Conservation (phyloP, 1,140 invertebrate species). For the Nylanderia fulva region DNA sequence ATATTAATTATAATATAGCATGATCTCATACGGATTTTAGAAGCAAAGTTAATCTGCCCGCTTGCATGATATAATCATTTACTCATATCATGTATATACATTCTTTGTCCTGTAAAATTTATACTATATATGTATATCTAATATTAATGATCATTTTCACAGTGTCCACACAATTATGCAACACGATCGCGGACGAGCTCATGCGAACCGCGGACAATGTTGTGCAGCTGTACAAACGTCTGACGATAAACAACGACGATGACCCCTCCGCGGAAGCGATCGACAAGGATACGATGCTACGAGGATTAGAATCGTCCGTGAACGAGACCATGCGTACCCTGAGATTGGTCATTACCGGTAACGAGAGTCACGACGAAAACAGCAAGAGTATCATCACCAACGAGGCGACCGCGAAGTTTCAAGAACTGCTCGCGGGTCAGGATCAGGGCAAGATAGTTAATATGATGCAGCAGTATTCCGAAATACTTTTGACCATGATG, state of each 20-base stretch:
- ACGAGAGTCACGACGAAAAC: slow-evolving; percentile 74
- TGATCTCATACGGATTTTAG: slow-evolving; percentile 83
- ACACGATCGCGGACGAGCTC: slow-evolving; percentile 88
- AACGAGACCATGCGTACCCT: slow-evolving; percentile 84
- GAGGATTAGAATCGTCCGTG: slow-evolving; percentile 82
- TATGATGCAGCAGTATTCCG: slow-evolving; percentile 89
- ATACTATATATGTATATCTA: not conserved
- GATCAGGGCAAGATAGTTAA: slow-evolving; percentile 86
- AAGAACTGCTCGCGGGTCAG: slow-evolving; percentile 80
- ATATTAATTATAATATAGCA: slow-evolving; percentile 79
- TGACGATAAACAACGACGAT: slow-evolving; percentile 83
- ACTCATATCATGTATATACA: not conserved
- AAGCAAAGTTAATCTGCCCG: slow-evolving; percentile 74
- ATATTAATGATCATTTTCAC: slow-evolving; percentile 71
- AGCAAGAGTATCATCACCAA: slow-evolving; percentile 74
- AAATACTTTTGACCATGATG: slow-evolving; percentile 88
- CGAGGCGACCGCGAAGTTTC: slow-evolving; percentile 81
- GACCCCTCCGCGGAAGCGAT: slow-evolving; percentile 76
- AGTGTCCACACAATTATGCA: slow-evolving; percentile 89
- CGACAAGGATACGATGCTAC: slow-evolving; percentile 83
- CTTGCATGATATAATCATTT: slow-evolving; percentile 73
- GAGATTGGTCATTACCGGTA: slow-evolving; percentile 79
- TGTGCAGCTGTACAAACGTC: slow-evolving; percentile 88
- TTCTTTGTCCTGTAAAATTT: not conserved
- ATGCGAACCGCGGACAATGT: slow-evolving; percentile 89